Conservation (phyloP, 2,113 vertebrate genomes). For the Gadus chalcogrammus region DNA sequence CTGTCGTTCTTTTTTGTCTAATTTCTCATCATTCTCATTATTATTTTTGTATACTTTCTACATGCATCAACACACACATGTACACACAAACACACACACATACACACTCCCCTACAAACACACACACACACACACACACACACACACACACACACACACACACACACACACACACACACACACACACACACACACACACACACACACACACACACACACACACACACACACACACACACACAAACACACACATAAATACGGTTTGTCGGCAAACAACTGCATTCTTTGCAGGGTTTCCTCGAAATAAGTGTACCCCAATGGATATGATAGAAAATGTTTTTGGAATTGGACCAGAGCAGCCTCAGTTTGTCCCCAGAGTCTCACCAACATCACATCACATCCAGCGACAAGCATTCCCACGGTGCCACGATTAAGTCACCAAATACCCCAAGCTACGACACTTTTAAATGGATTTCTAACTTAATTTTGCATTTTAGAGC, state of each 20-base stretch:
- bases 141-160: too few species aligned
- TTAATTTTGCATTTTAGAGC: conserved; percentile 11
- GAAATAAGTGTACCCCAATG: conserved; percentile 19
- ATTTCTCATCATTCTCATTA: too few species aligned
- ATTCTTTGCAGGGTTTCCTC: background rate
- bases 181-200: too few species aligned
- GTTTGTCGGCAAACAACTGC: background rate
- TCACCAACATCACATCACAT: background rate
- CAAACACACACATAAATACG: too few species aligned
- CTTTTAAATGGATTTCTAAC: conserved; percentile 31
- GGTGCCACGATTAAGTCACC: conserved; percentile 10
- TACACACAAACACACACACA: too few species aligned
- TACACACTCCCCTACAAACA: too few species aligned
- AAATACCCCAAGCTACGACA: conserved; percentile 32
- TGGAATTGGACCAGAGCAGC: conserved; percentile 9
- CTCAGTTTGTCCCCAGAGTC: conserved; percentile 24
- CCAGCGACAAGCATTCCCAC: conserved; percentile 5
- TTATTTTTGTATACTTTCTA: too few species aligned
- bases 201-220: too few species aligned
- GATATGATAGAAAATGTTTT: conserved; percentile 6
- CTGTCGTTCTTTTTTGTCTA: background rate
- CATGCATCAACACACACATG: too few species aligned
- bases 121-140: too few species aligned
- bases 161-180: too few species aligned
- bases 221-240: too few species aligned